Evolutionary conservation across 2,797 vertebrate species (phyloP).

Genomic region (Phataginus tetradactyla): DNA sequence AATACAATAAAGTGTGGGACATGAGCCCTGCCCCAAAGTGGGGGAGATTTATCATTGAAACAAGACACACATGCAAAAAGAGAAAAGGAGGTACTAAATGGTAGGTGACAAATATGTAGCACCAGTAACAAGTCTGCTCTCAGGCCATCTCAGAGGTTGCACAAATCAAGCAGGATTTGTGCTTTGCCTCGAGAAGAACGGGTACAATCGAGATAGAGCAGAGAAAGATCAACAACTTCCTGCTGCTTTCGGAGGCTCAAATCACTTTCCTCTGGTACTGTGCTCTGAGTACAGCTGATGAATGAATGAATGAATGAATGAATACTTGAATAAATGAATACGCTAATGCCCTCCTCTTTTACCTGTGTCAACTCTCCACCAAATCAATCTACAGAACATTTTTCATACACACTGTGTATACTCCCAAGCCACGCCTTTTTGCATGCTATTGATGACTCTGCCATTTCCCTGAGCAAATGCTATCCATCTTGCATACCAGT

Average conservation of each 20-base stretch:
- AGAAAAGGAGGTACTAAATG: not conserved
- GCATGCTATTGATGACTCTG: not conserved
- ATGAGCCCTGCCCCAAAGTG: not conserved
- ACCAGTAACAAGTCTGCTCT: not conserved
- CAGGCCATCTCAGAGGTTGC: not conserved
- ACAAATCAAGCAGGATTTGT: not conserved
- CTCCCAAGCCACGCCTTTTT: not conserved
- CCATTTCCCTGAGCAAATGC: not conserved
- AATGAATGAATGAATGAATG: not conserved
- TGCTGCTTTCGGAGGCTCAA: not conserved
- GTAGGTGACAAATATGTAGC: not conserved
- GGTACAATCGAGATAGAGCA: not conserved
- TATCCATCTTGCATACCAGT: not conserved
- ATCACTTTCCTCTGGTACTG: not conserved
- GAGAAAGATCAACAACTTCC: not conserved
- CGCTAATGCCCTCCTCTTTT: rapidly evolving
- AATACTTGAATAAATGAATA: not conserved
- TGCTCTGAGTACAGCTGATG: rapidly evolving
- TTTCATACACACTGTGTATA: not conserved
- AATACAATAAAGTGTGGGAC: not conserved
- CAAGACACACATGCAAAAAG: not conserved
- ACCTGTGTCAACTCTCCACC: no score
- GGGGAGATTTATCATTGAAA: not conserved
- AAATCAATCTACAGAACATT: rapidly evolving
- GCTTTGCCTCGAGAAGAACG: rapidly evolving